A percentile compares a stretch with the other conserved stretches of the same genome.
These are phyloP conservation scores for Corythaeola cristata DNA, from an alignment of 2,113 vertebrate species.

Conservation along the genomic window DNA sequence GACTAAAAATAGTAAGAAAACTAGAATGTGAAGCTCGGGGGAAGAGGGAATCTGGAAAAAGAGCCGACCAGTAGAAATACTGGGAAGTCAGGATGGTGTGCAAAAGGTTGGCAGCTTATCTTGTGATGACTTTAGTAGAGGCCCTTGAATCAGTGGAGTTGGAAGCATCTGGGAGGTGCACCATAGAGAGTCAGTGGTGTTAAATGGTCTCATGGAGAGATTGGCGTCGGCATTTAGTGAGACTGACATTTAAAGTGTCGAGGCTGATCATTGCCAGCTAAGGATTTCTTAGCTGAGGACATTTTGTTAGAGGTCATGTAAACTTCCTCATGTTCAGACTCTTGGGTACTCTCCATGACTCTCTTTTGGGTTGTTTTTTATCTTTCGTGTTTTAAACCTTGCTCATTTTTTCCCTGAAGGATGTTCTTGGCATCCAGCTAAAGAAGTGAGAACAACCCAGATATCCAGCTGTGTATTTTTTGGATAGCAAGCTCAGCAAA, in stretches of 20 bases:
- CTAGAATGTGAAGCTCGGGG: not conserved
- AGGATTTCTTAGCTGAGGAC: conserved; percentile 18
- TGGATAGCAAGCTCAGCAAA: conserved; percentile 10
- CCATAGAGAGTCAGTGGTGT: not conserved
- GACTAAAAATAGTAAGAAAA: not conserved
- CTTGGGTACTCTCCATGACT: not conserved
- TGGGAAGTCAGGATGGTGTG: not conserved
- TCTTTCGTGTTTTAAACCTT: conserved; percentile 21
- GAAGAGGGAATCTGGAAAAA: not conserved
- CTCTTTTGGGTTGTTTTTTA: conserved; percentile 17
- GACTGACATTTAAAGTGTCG: not conserved
- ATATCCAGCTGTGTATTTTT: conserved; percentile 46
- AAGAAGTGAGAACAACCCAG: not conserved
- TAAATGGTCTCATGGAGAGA: not conserved
- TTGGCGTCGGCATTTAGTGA: not conserved
- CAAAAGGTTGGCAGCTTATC: not conserved
- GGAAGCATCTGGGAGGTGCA: not conserved
- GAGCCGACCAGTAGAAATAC: not conserved
- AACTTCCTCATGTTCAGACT: not conserved
- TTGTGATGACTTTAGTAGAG: not conserved
- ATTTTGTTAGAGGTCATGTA: not conserved
- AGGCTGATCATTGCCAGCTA: conserved; percentile 18
- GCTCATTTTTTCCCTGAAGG: conserved; percentile 28
- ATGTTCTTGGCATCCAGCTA: conserved; percentile 45
- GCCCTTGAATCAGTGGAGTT: not conserved